Base-by-base conservation (phyloP, 2,113 vertebrate genomes). In the Orycteropus afer region DNA sequence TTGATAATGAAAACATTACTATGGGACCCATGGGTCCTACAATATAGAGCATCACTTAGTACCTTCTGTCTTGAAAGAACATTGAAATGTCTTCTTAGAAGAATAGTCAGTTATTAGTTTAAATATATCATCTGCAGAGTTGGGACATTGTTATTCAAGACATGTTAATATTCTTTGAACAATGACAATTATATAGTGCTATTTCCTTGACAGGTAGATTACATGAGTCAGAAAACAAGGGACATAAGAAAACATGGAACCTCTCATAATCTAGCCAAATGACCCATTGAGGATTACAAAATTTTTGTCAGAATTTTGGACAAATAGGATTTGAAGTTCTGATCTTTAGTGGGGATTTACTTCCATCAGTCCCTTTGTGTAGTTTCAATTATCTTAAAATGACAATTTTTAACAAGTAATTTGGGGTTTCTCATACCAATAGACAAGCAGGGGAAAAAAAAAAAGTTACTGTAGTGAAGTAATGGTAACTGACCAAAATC, bases 271-370 rank as follows among this genome's bases (percentile, higher is more conserved):
- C n/a, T 27, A 92, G 12, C 49, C 27, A 83, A 89, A 0, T 47
- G 53, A 32, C 10, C 17, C 32, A 27, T 9, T 86, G 32, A 4
- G 25, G 25, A 61, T 1, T 23, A 8, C 59, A 8, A 42, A 74
- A 53, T 47, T 49, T 22, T 37, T 47, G 18, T 80, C 34, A 83
- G 74, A 57, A 92, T 57, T 57, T 65, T 2, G 34, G 29, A 12
- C 10, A 12, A 18, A 67, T 42, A 63, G 29, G 12, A 85, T 88
- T 74, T 84, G 23, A 63, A 29, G 78, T 92, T 23, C 45, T 82
- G 1, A 0, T 69, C 32, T 83, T 15, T 3, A 37, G 32, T n/a
- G 17, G 4, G 18, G 10, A 5, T 61, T 22, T 5, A 23, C 5
- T 57, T 90, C 22, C 55, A 47, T 61, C n/a, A 84, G 15, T 37